Percentiles rank a stretch among this genome's conserved stretches.
Evolutionary conservation across 2,888 invertebrate genomes (phyloP).

Genomic region (Ectropis crepuscularia): DNA sequence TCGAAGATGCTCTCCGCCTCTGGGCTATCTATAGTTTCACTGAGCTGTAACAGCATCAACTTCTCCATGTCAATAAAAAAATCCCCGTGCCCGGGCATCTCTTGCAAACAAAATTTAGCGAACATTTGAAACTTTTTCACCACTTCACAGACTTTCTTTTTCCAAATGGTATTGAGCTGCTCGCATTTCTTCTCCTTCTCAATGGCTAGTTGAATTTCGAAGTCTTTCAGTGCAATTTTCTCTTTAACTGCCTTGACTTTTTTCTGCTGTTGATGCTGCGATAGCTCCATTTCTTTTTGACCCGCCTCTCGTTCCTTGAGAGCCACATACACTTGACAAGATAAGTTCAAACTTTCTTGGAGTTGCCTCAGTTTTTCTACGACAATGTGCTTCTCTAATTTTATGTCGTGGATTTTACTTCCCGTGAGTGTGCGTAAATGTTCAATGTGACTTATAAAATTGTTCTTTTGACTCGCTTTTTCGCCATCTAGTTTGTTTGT

Average conservation of each 20-base stretch:
- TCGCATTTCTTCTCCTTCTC: constrained; percentile 59
- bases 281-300: constrained; percentile 55
- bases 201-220: constrained; percentile 57
- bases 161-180: constrained; percentile 63
- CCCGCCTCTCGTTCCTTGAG: constrained; percentile 71
- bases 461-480: constrained; percentile 56
- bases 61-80: constrained; percentile 77
- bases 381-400: constrained; percentile 69
- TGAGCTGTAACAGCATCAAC: constrained; percentile 71
- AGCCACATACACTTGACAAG: constrained; percentile 76
- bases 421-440: constrained; percentile 44
- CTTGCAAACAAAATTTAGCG: constrained; percentile 66
- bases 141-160: constrained; percentile 71
- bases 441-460: constrained; percentile 60
- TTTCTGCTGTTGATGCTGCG: constrained; percentile 60
- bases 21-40: constrained; percentile 62
- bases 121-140: constrained; percentile 73
- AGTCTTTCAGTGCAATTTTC: constrained; percentile 57
- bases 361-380: constrained; percentile 66
- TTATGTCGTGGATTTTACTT: constrained; percentile 65
- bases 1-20: constrained; percentile 63
- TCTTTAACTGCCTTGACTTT: constrained; percentile 57
- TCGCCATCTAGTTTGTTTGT: constrained; percentile 55
- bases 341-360: constrained; percentile 71
- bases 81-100: constrained; percentile 71